These are phyloP conservation scores for Montipora foliosa DNA, from an alignment of 64 coral and sea anemone genomes.

Conservation along the genomic window DNA sequence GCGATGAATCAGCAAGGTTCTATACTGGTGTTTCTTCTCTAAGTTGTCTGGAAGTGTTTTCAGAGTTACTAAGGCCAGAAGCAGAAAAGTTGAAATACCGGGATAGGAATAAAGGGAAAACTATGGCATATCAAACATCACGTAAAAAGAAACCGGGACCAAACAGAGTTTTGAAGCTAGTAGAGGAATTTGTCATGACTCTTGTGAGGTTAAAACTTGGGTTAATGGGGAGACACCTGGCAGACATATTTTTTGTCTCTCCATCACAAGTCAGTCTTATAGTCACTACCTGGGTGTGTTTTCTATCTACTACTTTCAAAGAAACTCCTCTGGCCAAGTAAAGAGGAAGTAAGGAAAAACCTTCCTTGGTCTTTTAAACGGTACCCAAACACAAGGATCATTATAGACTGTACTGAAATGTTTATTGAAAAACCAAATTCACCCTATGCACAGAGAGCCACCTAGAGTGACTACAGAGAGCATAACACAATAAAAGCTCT, in stretches of 20 bases:
- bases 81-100: conserved; percentile 63
- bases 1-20: conserved; percentile 69
- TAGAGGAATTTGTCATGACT: conserved; percentile 59
- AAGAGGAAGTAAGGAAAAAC: conserved; percentile 34
- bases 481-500: conserved; percentile 49
- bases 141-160: conserved; percentile 37
- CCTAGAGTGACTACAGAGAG: conserved; percentile 40
- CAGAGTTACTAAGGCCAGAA: conserved; percentile 27
- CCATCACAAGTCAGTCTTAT: conserved; percentile 45
- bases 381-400: conserved; percentile 57
- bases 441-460: conserved; percentile 45
- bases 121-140: conserved; percentile 51
- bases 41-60: conserved; percentile 27
- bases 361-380: conserved; percentile 48
- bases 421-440: conserved; percentile 64
- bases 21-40: conserved; percentile 61
- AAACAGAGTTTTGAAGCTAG: conserved; percentile 27
- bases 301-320: conserved; percentile 57
- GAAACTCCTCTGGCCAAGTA: conserved; percentile 50
- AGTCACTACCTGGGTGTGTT: conserved; percentile 71
- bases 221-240: conserved; percentile 52
- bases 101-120: conserved; percentile 76
- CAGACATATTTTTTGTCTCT: conserved; percentile 63
- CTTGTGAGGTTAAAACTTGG: conserved; percentile 71
- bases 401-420: conserved; percentile 67